Evolutionary conservation across 2,888 invertebrate species (phyloP).

Genomic region (Diachrysia chrysitis): DNA sequence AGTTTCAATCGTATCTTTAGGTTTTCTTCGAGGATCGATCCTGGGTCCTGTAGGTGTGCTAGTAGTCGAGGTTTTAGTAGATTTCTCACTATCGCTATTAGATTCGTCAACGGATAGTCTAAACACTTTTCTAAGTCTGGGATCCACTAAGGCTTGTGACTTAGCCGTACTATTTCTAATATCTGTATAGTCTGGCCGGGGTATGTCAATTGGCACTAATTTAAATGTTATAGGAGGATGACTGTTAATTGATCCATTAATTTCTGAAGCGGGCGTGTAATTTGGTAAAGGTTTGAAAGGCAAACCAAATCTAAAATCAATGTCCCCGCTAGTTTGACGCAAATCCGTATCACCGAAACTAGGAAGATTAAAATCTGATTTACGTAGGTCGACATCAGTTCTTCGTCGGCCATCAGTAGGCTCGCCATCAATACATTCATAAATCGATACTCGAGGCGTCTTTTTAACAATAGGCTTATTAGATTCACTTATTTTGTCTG

Average conservation of each 20-base stretch:
- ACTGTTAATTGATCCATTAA: conserved; percentile 94
- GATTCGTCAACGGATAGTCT: conserved; percentile 91
- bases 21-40: conserved; percentile 84
- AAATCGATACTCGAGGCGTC: conserved; percentile 87
- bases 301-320: conserved; percentile 92
- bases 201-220: conserved; percentile 90
- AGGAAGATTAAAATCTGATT: conserved; percentile 87
- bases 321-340: conserved; percentile 90
- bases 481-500: conserved; percentile 73
- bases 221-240: conserved; percentile 93
- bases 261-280: conserved; percentile 95
- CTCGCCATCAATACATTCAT: conserved; percentile 89
- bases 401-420: conserved; percentile 84
- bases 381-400: conserved; percentile 87
- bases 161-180: conserved; percentile 92
- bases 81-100: conserved; percentile 89
- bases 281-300: conserved; percentile 95
- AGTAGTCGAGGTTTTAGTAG: conserved; percentile 67
- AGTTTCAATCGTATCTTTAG: conserved; percentile 75
- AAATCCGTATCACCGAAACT: conserved; percentile 91
- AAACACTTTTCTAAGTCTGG: conserved; percentile 93
- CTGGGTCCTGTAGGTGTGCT: conserved; percentile 77
- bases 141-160: conserved; percentile 93
- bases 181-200: conserved; percentile 93
- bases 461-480: conserved; percentile 70